Evolutionary conservation across 37 sponge, comb jelly and placozoan genomes (phyloP).

Genomic region (Mnemiopsis leidyi): DNA sequence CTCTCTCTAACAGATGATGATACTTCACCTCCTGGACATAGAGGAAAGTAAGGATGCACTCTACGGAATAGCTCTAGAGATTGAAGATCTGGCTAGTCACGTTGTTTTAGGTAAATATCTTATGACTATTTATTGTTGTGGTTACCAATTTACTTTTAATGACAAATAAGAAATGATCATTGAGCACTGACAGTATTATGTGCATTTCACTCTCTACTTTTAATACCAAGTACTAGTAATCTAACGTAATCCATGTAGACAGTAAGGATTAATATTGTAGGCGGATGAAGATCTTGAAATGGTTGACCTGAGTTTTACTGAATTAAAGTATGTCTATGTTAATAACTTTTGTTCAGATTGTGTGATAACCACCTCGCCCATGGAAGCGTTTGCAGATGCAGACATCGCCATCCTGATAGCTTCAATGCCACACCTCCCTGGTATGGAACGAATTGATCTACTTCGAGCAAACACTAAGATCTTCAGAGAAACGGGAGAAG

Average conservation of each 20-base stretch:
- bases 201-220: too few species aligned
- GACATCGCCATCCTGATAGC: constrained; percentile 10
- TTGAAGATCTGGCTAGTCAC: constrained; percentile 7
- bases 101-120: constrained; percentile 3
- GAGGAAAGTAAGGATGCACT: not conserved
- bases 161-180: too few species aligned
- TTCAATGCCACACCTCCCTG: constrained; percentile 72
- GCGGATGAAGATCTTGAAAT: too few species aligned
- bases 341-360: not conserved
- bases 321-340: too few species aligned
- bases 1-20: not conserved
- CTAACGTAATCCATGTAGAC: too few species aligned
- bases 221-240: too few species aligned
- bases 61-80: not conserved
- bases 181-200: too few species aligned
- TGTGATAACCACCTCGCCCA: not conserved
- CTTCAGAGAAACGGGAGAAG: constrained; percentile 87
- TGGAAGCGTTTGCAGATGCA: not conserved
- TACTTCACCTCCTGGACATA: constrained; percentile 15
- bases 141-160: too few species aligned
- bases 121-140: too few species aligned
- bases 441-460: constrained; percentile 94
- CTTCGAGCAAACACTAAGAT: constrained; percentile 90
- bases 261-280: too few species aligned
- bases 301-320: too few species aligned